These are phyloP conservation scores for Enteromius treurensis DNA, from an alignment of 2,797 vertebrate genomes.

Conservation along the genomic window DNA sequence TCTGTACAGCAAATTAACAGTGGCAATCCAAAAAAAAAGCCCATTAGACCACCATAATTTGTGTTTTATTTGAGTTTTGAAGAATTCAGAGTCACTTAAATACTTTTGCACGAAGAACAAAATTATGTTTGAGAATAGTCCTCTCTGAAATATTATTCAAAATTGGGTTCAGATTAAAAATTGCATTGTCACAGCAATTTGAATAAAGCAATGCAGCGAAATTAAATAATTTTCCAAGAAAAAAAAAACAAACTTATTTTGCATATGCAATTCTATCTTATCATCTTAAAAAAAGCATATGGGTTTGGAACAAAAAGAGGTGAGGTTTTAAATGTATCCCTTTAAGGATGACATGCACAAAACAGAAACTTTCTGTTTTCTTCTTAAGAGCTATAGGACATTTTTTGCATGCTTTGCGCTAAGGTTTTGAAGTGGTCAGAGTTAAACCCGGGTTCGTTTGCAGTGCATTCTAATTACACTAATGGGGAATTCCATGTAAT, in stretches of 20 bases:
- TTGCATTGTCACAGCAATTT: not conserved
- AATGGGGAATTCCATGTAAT: constrained; percentile 4
- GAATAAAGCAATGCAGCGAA: not conserved
- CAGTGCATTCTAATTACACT: constrained; percentile 9
- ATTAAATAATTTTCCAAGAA: not conserved
- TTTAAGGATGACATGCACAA: not conserved
- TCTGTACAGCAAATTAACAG: not conserved
- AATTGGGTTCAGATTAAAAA: not conserved
- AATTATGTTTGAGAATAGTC: not conserved
- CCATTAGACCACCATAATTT: not conserved
- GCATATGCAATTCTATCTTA: not conserved
- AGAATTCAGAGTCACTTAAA: not conserved
- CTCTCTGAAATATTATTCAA: not conserved
- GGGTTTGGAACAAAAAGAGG: not conserved
- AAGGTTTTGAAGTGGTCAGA: too few relatives aligned
- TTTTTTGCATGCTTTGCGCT: not conserved
- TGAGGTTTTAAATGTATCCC: not conserved
- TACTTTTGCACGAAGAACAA: not conserved
- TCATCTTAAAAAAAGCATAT: not conserved
- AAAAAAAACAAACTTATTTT: not conserved
- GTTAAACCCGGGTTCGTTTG: not conserved
- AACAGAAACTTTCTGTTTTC: not conserved
- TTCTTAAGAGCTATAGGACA: not conserved
- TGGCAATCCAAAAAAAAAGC: not conserved
- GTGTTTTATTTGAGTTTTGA: not conserved